These are phyloP conservation scores for Nymphalis io DNA, from an alignment of 1,140 invertebrate species.

Conservation along the genomic window DNA sequence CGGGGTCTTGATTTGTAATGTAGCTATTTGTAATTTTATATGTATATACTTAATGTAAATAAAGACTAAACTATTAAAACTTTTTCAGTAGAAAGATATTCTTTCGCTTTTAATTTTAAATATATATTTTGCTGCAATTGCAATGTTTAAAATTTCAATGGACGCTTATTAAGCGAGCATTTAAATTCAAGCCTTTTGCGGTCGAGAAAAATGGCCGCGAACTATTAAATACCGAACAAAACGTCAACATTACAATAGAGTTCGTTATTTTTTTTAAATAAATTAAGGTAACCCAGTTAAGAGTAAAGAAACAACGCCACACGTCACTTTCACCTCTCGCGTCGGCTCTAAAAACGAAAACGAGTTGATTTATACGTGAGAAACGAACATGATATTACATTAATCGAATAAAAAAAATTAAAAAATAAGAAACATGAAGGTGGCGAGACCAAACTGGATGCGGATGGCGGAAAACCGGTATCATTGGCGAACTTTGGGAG, in stretches of 20 bases:
- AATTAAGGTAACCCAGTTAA: slow-evolving; percentile 39
- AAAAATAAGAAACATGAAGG: no score
- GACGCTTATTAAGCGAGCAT: slow-evolving; percentile 1
- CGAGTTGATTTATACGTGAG: slow-evolving; percentile 9
- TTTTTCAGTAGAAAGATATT: background rate
- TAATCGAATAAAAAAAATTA: background rate
- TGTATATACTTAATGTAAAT: no score
- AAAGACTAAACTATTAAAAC: no score
- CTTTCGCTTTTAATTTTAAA: background rate
- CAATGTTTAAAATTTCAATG: slow-evolving; percentile 7
- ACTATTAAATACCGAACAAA: slow-evolving; percentile 26
- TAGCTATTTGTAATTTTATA: no score
- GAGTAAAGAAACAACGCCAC: slow-evolving; percentile 10
- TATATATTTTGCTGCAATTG: background rate
- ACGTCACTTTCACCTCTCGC: slow-evolving; percentile 36
- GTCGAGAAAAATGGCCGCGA: background rate
- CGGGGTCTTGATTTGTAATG: no score
- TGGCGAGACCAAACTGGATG: no score
- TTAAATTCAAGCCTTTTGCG: slow-evolving; percentile 12
- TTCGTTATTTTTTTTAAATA: slow-evolving; percentile 30
- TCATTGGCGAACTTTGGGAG: no score
- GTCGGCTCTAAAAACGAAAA: slow-evolving; percentile 24
- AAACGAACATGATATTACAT: background rate
- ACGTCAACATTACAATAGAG: slow-evolving; percentile 13
- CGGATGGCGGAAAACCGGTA: no score